These are phyloP conservation scores for Serranus cabrilla DNA, from an alignment of 2,797 vertebrate species.

Conservation along the genomic window DNA sequence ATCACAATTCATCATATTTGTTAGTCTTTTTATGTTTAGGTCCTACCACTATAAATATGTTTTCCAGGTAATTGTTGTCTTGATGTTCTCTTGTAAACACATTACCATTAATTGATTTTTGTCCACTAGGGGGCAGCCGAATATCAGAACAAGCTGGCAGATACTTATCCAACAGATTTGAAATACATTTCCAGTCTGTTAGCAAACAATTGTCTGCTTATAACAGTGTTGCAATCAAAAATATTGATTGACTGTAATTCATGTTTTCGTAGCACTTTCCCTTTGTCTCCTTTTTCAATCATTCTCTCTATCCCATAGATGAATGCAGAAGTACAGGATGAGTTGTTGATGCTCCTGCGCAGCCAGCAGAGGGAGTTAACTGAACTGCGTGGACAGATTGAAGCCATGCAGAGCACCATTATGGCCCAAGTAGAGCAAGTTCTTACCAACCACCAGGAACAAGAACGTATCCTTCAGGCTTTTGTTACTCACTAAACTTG, in stretches of 20 bases:
- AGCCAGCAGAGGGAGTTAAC: slow-evolving; percentile 93
- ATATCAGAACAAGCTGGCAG: not conserved
- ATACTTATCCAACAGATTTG: not conserved
- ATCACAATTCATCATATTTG: not conserved
- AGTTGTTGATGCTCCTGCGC: slow-evolving; percentile 91
- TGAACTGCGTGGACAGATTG: slow-evolving; percentile 91
- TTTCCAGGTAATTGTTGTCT: no score
- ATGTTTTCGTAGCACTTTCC: not conserved
- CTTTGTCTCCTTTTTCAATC: not conserved
- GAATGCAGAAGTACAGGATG: slow-evolving; percentile 89
- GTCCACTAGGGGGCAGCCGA: not conserved
- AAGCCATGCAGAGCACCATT: slow-evolving; percentile 92
- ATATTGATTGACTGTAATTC: not conserved
- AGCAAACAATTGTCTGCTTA: not conserved
- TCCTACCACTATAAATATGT: not conserved
- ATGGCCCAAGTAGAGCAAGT: slow-evolving; percentile 92
- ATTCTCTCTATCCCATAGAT: slow-evolving; percentile 67
- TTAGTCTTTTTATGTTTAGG: not conserved
- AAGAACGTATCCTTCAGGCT: slow-evolving; percentile 94
- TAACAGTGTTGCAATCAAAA: not conserved
- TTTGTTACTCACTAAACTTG: not conserved
- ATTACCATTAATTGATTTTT: not conserved
- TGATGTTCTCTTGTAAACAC: not conserved
- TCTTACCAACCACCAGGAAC: slow-evolving; percentile 91
- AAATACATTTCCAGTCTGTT: not conserved